Evolutionary conservation across 2,888 invertebrate genomes (phyloP).

Genomic region (Trichogramma dendrolimi): DNA sequence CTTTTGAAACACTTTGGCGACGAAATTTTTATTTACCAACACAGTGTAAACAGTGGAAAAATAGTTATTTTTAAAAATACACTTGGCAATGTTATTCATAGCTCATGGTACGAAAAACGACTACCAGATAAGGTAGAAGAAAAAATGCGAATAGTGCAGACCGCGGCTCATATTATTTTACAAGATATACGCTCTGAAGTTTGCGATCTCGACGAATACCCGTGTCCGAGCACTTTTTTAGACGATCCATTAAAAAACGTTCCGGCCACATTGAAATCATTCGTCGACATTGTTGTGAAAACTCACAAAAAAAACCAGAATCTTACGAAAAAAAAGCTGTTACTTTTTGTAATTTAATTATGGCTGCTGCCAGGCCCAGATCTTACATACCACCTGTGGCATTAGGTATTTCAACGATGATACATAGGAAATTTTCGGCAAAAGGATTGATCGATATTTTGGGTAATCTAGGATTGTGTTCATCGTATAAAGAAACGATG

Average conservation of each 20-base stretch:
- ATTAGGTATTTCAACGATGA: conserved; percentile 5
- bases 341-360: conserved; percentile 7
- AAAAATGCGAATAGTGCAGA: no score
- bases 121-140: background rate
- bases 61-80: background rate
- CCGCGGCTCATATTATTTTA: no score
- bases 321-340: conserved; percentile 3
- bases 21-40: background rate
- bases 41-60: background rate
- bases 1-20: conserved; percentile 3
- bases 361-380: conserved; percentile 3
- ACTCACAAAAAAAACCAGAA: conserved; percentile 4
- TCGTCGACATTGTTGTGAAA: no score
- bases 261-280: no score
- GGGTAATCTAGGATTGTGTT: conserved; percentile 3
- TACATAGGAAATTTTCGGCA: conserved; percentile 15
- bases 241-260: no score
- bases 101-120: background rate
- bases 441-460: conserved; percentile 4
- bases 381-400: conserved; percentile 10
- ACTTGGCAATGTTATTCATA: background rate
- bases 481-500: background rate
- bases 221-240: no score
- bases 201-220: no score
- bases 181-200: no score